Evolutionary conservation across 2,113 vertebrate species (phyloP), one percentile per base, ranked within the genome.

Genomic region (Tympanuchus pallidicinctus): DNA sequence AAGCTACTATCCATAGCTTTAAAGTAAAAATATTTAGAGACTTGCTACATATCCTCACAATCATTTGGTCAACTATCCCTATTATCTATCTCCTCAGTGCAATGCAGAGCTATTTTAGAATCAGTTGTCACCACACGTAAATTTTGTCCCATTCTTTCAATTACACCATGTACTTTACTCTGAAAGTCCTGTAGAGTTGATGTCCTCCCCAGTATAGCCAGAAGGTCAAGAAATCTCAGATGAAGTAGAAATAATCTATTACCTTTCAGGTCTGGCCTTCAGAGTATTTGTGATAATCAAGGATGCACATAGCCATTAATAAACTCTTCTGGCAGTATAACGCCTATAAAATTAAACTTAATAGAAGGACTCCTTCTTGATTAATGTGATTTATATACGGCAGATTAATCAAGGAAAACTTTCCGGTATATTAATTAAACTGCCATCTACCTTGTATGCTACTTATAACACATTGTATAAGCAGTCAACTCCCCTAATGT

Each of bases 341-440:
- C 9, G 2, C 30, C 63, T 93, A 45, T 75, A 84, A 96, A 95
- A 90, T 88, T 89, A 70, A 95, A 69, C 28, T 56, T 78, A 60
- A 42, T 32, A 74, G 52, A 88, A 94, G 47, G 47, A 83, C 18
- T 83, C 4, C 42, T 84, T 84, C 80, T 86, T 93, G 74, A 89
- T 96, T 96, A 92, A 89, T 79, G 43, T 90, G 74, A 86, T 4
- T 56, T 78, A 82, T 87, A 76, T 72, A 85, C 27, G n/a, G 73
- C 21, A 76, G 59, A 92, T 86, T 96, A 96, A 94, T 96, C 89
- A 95, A 87, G 77, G 22, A 79, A 79, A 93, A 56, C 76, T 72
- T 87, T 82, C 67, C 54, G 90, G 45, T 87, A 70, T 87, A 82
- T 93, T 92, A 95, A 94, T 90, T 90, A 91, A 82, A 92, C 89